A percentile compares a stretch with the other conserved stretches of the same genome.
Conservation (phyloP, 2,888 invertebrate species). For the Oligia latruncula region DNA sequence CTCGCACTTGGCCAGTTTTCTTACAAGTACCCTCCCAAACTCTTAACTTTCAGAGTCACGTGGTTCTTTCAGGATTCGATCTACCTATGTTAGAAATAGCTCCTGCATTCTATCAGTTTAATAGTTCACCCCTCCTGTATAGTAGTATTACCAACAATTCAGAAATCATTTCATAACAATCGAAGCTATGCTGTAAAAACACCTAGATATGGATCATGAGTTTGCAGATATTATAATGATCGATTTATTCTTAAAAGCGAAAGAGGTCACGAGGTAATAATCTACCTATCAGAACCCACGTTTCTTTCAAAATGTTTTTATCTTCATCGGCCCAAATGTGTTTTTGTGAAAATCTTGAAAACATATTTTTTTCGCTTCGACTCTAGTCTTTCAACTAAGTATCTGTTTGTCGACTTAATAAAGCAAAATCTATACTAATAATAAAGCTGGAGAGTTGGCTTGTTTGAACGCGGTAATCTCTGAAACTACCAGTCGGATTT, state of each 20-base stretch:
- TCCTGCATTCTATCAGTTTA: not conserved
- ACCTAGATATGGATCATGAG: slow-evolving; percentile 36
- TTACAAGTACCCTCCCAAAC: not conserved
- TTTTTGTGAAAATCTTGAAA: slow-evolving; percentile 58
- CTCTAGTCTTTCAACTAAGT: not conserved
- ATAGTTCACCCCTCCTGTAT: not conserved
- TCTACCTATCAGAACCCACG: slow-evolving; percentile 28
- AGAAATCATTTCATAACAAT: slow-evolving; percentile 10
- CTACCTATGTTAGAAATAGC: not conserved
- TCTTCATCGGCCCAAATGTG: slow-evolving; percentile 54
- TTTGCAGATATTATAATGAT: slow-evolving; percentile 45
- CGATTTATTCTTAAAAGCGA: slow-evolving; percentile 44
- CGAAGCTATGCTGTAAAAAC: slow-evolving; percentile 25
- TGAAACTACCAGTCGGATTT: too few relatives aligned
- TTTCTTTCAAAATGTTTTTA: slow-evolving; percentile 61
- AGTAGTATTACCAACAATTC: not conserved
- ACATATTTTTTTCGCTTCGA: slow-evolving; percentile 59
- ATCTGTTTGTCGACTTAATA: not conserved
- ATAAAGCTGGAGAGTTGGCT: too few relatives aligned
- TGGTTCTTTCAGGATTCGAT: not conserved
- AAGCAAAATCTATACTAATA: not conserved
- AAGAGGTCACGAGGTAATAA: slow-evolving; percentile 46
- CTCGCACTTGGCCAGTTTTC: not conserved
- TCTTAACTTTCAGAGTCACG: not conserved
- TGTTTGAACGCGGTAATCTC: too few relatives aligned